phyloP scores from a whole-genome alignment of 2,888 invertebrate genomes.

The Neoascia interrupta region DNA sequence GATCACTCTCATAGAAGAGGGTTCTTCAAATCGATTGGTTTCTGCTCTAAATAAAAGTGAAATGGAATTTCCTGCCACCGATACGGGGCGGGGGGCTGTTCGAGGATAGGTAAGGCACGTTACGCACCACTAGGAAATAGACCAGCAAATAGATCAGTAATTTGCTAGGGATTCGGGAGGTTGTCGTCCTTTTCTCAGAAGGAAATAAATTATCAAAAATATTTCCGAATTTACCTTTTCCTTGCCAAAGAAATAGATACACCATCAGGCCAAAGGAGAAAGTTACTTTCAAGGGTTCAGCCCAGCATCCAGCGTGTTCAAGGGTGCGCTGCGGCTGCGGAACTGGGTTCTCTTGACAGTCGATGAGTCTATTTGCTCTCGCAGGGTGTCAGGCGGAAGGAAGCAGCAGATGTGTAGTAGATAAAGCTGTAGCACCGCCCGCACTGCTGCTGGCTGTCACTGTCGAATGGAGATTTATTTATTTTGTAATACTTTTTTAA shows the following conservation, averaged over 20 bases:
- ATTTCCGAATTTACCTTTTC: conserved; percentile 57
- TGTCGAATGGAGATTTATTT: conserved; percentile 53
- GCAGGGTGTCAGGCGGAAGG: conserved; percentile 46
- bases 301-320: too few species aligned
- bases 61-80: conserved; percentile 33
- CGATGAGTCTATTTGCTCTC: conserved; percentile 54
- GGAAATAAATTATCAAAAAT: conserved; percentile 66
- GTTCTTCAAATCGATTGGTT: conserved; percentile 60
- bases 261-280: not conserved
- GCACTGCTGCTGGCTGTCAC: too few species aligned
- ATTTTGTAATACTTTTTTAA: conserved; percentile 51
- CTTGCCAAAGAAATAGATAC: conserved; percentile 10
- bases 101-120: not conserved
- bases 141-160: conserved; percentile 58
- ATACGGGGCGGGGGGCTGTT: not conserved
- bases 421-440: conserved; percentile 23
- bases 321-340: too few species aligned
- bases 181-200: conserved; percentile 44
- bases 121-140: conserved; percentile 41
- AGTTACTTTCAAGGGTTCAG: conserved; percentile 19
- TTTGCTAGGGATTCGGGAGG: conserved; percentile 48
- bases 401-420: conserved; percentile 45
- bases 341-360: not conserved
- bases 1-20: conserved; percentile 42
- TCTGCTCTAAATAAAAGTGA: conserved; percentile 42